These are phyloP conservation scores for Sardinella longiceps DNA, from an alignment of 2,797 vertebrate genomes.

Conservation along the genomic window DNA sequence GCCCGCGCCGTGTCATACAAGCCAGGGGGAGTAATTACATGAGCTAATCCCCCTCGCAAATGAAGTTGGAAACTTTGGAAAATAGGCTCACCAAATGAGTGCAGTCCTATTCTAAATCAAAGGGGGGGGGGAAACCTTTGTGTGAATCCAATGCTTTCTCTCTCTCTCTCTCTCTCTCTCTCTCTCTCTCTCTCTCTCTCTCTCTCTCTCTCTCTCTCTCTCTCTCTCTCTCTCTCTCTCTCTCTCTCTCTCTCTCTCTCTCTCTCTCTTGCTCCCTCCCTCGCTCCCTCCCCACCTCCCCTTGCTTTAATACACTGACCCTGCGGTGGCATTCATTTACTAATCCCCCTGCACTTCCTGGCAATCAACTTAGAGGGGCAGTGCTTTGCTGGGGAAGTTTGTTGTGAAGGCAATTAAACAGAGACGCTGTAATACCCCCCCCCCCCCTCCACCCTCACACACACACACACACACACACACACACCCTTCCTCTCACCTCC, in stretches of 20 bases:
- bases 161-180: not conserved
- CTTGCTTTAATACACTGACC: slow-evolving; percentile 67
- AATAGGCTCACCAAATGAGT: slow-evolving; percentile 23
- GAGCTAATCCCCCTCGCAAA: not conserved
- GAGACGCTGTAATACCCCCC: slow-evolving; percentile 56
- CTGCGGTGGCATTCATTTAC: slow-evolving; percentile 73
- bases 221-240: not conserved
- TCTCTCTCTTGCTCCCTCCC: not conserved
- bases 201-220: not conserved
- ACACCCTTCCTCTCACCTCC: not conserved
- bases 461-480: not conserved
- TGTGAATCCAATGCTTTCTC: not conserved
- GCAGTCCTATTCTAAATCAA: slow-evolving; percentile 37
- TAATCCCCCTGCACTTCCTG: slow-evolving; percentile 76
- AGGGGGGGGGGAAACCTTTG: slow-evolving; percentile 10
- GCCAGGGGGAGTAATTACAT: slow-evolving; percentile 17
- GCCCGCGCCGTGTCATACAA: not conserved
- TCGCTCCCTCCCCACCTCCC: slow-evolving; percentile 22
- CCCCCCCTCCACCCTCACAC: not conserved
- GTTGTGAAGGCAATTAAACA: slow-evolving; percentile 69
- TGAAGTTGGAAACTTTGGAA: slow-evolving; percentile 18
- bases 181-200: not conserved
- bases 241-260: not conserved
- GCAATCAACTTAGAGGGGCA: slow-evolving; percentile 75
- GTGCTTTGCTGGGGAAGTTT: slow-evolving; percentile 72